Evolutionary conservation across 2,113 vertebrate genomes (phyloP).

Genomic region (Aegithalos caudatus): DNA sequence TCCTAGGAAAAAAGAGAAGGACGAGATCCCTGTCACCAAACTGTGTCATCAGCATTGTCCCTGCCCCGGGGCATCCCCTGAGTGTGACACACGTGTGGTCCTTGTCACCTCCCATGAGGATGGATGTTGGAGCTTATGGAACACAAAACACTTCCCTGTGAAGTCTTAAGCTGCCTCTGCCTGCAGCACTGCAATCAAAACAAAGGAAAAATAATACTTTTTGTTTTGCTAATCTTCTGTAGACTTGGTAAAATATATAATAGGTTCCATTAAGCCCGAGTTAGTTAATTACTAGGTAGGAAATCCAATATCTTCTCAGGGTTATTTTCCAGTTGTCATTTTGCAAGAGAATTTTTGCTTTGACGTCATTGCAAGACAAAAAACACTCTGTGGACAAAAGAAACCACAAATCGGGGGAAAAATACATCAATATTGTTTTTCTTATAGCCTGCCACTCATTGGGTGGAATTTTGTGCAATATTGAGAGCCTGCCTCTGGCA

Average conservation of each 20-base stretch:
- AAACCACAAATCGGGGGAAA: conserved; percentile 24
- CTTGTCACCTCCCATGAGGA: background rate
- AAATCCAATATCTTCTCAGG: conserved; percentile 57
- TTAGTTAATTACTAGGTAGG: conserved; percentile 57
- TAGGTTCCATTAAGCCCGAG: conserved; percentile 43
- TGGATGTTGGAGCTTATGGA: background rate
- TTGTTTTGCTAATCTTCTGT: conserved; percentile 26
- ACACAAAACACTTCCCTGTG: background rate
- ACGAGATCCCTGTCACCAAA: background rate
- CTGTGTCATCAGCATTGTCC: rapidly evolving
- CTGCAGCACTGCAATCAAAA: background rate
- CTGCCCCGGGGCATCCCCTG: background rate
- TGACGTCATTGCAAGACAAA: conserved; percentile 55
- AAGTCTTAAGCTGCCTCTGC: conserved; percentile 17
- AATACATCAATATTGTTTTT: conserved; percentile 28
- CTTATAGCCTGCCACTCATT: background rate
- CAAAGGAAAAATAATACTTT: conserved; percentile 31
- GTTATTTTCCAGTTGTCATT: conserved; percentile 65
- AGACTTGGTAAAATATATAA: conserved; percentile 13
- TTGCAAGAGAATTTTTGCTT: conserved; percentile 50
- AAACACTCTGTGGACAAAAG: conserved; percentile 40
- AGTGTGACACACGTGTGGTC: background rate
- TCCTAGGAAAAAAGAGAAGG: background rate
- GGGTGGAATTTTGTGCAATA: background rate
- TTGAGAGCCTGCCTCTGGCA: conserved; percentile 7